Evolutionary conservation across 2,797 vertebrate genomes (phyloP).

Genomic region (Cossypha dichroa): DNA sequence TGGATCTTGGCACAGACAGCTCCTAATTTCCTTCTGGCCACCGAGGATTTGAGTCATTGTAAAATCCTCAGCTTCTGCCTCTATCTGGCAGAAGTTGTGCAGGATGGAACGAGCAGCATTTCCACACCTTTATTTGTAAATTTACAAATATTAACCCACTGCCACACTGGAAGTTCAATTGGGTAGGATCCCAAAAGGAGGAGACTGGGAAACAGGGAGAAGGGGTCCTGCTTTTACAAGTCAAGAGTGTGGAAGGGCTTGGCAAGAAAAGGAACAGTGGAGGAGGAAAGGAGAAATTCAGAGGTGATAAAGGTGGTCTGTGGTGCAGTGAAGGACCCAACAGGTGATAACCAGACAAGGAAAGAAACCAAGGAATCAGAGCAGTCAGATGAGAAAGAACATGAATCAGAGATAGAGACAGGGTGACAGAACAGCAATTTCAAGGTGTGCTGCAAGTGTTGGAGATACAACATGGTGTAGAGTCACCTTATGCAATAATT

Average conservation of each 20-base stretch:
- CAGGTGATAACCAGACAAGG: not conserved
- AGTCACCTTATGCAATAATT: not conserved
- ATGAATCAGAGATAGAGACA: not conserved
- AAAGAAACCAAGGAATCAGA: not conserved
- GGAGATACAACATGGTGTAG: not conserved
- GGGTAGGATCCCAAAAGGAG: not conserved
- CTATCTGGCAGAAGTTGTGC: not conserved
- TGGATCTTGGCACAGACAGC: not conserved
- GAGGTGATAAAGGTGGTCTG: not conserved
- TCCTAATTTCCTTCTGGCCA: not conserved
- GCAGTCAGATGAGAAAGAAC: not conserved
- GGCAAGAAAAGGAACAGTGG: not conserved
- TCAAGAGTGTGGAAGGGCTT: not conserved
- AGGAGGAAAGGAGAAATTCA: not conserved
- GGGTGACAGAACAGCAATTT: accelerated
- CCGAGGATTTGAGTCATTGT: not conserved
- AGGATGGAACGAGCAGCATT: not conserved
- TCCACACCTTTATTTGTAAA: not conserved
- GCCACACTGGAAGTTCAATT: not conserved
- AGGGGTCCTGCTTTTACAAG: not conserved
- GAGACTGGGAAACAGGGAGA: not conserved
- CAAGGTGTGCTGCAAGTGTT: not conserved
- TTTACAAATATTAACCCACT: not conserved
- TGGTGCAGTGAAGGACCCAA: not conserved
- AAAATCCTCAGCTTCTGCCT: not conserved